These are phyloP conservation scores for Heloderma charlesbogerti DNA, from an alignment of 2,113 vertebrate species.

Conservation along the genomic window DNA sequence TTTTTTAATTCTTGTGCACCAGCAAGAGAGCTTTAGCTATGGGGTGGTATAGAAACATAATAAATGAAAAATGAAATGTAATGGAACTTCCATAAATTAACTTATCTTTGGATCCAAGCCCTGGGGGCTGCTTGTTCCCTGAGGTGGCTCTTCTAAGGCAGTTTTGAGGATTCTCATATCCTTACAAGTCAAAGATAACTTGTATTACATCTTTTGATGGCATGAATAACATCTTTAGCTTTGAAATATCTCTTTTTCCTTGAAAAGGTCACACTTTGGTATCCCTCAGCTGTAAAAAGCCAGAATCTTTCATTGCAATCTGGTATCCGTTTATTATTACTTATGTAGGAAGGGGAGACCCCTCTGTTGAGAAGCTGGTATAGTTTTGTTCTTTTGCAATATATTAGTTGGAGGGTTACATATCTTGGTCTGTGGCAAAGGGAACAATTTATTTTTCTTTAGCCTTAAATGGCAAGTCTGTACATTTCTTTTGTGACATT, in stretches of 20 bases:
- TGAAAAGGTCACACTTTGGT: neutral
- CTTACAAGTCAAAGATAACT: neutral
- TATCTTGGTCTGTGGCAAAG: slow-evolving; percentile 35
- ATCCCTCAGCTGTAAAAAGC: neutral
- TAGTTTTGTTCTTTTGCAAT: neutral
- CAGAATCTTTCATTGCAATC: neutral
- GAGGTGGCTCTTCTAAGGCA: neutral
- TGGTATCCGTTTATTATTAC: neutral
- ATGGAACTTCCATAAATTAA: neutral
- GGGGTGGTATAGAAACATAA: too few relatives aligned
- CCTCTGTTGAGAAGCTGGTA: neutral
- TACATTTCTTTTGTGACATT: neutral
- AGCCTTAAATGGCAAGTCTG: neutral
- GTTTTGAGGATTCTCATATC: neutral
- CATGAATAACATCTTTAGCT: neutral
- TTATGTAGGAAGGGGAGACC: neutral
- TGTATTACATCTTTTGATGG: neutral
- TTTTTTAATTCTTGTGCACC: too few relatives aligned
- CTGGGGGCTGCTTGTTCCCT: neutral
- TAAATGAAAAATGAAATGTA: too few relatives aligned
- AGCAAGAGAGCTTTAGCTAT: too few relatives aligned
- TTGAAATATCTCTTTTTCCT: neutral
- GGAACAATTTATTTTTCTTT: neutral
- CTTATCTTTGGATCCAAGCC: neutral
- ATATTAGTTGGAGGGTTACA: slow-evolving; percentile 35